Evolutionary conservation across 64 coral and sea anemone genomes (phyloP), one percentile per base, ranked within the genome.

Genomic region (Pocillopora verrucosa): DNA sequence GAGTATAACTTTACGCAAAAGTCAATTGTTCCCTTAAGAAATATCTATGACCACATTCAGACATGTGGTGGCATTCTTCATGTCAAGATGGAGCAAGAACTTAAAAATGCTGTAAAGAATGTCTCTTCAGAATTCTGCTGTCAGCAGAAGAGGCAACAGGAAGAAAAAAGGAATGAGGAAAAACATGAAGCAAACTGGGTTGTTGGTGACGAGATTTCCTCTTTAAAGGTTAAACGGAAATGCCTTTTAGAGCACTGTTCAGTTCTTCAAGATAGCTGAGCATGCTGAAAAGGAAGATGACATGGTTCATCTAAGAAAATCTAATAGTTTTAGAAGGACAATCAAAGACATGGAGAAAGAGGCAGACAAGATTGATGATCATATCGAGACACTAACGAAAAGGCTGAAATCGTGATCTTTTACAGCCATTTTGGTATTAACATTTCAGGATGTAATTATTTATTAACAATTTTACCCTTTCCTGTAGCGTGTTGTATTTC

Each of bases 101-200:
- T 92, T 20, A 76, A 79, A 87, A 96, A 96, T 89, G 94, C 94
- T 78, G 86, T 65, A 17, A 92, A 80, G 58, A 92, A 22, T 73
- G 90, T 90, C n/a, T 96, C 94, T 25, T 92, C 90, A 36, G 12
- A 80, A 73, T 89, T 77, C 75, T 73, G 86, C 37, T 59, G 16
- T 79, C 80, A 90, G 87, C 87, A 65, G 56, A 74, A 62, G 59
- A 92, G 84, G 76, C 90, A 92, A 59, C 16, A 89, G 75, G 89
- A 95, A 94, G 74, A 87, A 76, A 79, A 85, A 92, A 87, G 85
- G 80, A 74, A 51, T 34, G 89, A 37, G 59, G 87, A 92, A 72
- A 75, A 87, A 87, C 78, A 92, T 14, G 68, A 87, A 36, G 88
- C 81, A 36, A 95, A 95, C 65, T 83, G 85, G 36, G 85, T 61